phyloP scores from a whole-genome alignment of 2,797 vertebrate genomes.

The Pterois miles region DNA sequence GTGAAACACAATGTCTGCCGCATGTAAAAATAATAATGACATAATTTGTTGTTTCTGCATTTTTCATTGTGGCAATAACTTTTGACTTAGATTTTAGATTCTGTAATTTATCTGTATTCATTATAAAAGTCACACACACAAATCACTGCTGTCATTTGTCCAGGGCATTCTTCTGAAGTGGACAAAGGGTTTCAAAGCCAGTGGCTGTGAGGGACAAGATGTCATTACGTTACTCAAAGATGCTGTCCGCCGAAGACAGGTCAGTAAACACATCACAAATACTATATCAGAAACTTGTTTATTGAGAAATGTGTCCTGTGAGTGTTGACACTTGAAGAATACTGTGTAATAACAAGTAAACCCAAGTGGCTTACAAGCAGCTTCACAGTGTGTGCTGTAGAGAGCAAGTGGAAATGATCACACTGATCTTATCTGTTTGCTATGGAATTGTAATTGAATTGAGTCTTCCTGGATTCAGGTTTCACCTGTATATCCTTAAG shows the following conservation, averaged over 20 bases:
- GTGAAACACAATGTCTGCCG: too few relatives aligned
- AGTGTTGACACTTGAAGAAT: neutral
- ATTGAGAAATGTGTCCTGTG: neutral
- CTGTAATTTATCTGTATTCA: neutral
- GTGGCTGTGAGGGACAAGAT: constrained; percentile 92
- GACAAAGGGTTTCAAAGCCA: constrained; percentile 97
- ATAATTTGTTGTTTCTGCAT: neutral
- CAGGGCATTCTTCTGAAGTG: constrained; percentile 95
- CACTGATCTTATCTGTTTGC: neutral
- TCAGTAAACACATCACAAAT: constrained; percentile 49
- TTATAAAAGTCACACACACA: neutral
- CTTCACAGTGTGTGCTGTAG: too few relatives aligned
- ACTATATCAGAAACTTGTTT: neutral
- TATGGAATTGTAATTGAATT: neutral
- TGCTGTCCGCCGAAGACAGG: constrained; percentile 90
- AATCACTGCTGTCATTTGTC: neutral
- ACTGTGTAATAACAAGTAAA: neutral
- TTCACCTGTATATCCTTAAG: neutral
- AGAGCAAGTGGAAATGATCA: neutral
- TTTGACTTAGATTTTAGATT: neutral
- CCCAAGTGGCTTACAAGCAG: neutral
- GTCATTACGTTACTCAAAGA: constrained; percentile 92
- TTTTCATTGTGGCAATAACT: neutral
- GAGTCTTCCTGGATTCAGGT: neutral
- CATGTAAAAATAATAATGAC: too few relatives aligned